These are phyloP conservation scores for Vireo altiloquus DNA, from an alignment of 2,113 vertebrate genomes.

Conservation along the genomic window DNA sequence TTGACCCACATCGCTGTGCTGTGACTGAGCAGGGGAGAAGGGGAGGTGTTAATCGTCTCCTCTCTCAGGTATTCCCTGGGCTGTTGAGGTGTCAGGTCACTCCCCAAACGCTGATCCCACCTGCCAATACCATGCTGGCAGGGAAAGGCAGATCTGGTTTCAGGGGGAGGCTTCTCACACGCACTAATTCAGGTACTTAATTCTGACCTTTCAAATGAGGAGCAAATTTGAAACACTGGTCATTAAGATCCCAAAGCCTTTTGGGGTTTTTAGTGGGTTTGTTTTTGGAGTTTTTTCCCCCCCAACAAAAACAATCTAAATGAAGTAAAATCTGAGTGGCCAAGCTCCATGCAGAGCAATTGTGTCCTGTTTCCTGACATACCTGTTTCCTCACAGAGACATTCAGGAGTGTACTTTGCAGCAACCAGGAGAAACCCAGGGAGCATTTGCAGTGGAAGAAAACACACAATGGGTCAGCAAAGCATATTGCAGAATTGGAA, in stretches of 20 bases:
- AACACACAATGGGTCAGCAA: not conserved
- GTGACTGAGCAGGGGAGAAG: not conserved
- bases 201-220: constrained; percentile 38
- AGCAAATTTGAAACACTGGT: not conserved
- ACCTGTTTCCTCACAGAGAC: not conserved
- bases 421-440: not conserved
- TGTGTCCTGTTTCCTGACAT: not conserved
- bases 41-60: not conserved
- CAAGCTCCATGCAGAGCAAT: not conserved
- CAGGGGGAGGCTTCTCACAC: not conserved
- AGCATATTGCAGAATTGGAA: not conserved
- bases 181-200: constrained; percentile 2
- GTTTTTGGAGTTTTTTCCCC: accelerated
- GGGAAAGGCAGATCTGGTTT: constrained; percentile 39
- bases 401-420: not conserved
- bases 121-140: not conserved
- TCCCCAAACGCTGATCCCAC: constrained; percentile 26
- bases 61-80: not conserved
- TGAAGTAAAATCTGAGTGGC: not conserved
- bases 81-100: not conserved
- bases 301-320: not conserved
- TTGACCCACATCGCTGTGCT: not conserved
- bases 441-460: not conserved
- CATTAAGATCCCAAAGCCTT: not conserved
- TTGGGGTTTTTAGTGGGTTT: not conserved